phyloP scores from a whole-genome alignment of 2,888 invertebrate species.

The Caenorhabditis virilis region DNA sequence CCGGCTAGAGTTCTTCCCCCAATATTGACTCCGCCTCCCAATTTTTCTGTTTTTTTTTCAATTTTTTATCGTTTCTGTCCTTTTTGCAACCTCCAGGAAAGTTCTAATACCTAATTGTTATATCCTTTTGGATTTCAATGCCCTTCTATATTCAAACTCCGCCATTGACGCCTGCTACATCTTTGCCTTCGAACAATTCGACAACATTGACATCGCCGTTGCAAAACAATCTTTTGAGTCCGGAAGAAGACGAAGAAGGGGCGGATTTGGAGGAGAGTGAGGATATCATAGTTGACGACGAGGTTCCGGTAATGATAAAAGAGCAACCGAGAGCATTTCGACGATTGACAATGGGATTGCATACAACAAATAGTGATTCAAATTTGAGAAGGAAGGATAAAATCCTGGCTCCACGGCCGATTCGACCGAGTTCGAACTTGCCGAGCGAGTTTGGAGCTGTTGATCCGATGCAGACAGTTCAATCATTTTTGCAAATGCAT shows the following conservation, averaged over 20 bases:
- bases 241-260: constrained; percentile 25
- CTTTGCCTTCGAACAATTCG: background rate
- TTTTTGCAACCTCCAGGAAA: constrained; percentile 1
- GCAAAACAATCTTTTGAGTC: constrained; percentile 7
- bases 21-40: background rate
- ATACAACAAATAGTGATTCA: constrained; percentile 25
- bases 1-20: no score
- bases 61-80: no score
- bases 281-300: constrained; percentile 2
- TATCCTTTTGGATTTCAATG: no score
- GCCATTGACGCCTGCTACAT: constrained; percentile 24
- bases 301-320: no score
- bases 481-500: constrained; percentile 29
- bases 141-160: constrained; percentile 41
- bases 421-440: constrained; percentile 20
- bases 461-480: constrained; percentile 32
- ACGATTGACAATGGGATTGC: constrained; percentile 1
- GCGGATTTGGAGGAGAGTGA: constrained; percentile 17
- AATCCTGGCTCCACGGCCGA: constrained; percentile 11
- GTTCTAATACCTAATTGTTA: no score
- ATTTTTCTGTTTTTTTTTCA: no score
- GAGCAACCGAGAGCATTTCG: no score
- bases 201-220: background rate
- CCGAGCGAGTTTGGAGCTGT: constrained; percentile 1
- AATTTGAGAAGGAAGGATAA: background rate